Percentiles rank a stretch among this genome's conserved stretches.
Evolutionary conservation across 2,113 vertebrate species (phyloP).

Genomic region (Jaculus jaculus): DNA sequence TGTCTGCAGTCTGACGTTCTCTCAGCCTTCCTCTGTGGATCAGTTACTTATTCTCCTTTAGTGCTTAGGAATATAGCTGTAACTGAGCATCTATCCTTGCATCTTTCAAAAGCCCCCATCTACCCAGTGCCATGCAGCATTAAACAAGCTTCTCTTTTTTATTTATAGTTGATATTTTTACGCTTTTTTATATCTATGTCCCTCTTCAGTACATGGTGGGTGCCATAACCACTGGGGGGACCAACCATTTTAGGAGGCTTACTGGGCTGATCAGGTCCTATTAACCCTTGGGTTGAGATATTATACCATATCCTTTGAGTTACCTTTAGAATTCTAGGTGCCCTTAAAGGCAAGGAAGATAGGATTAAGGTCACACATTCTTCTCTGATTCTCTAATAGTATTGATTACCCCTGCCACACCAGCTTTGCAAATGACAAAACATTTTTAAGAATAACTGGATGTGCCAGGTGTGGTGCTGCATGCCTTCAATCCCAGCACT

Average conservation of each 20-base stretch:
- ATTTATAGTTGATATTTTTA: constrained; percentile 29
- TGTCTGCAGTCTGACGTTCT: background rate
- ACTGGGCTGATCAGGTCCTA: background rate
- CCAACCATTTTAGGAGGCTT: background rate
- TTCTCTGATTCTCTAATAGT: constrained; percentile 22
- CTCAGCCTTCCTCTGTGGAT: background rate
- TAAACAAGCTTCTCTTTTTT: constrained; percentile 11
- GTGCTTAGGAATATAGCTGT: constrained; percentile 28
- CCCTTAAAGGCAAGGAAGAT: background rate
- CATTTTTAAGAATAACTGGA: background rate
- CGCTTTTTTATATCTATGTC: background rate
- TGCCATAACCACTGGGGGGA: background rate
- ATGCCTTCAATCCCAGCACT: background rate
- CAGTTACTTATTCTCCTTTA: background rate
- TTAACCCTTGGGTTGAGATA: background rate
- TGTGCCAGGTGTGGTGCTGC: background rate
- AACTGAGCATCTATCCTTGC: background rate
- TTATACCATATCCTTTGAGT: constrained; percentile 23
- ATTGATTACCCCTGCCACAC: background rate
- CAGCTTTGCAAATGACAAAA: constrained; percentile 22
- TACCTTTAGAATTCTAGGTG: constrained; percentile 12
- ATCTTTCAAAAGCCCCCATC: background rate
- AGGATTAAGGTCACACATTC: constrained; percentile 21
- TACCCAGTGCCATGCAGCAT: background rate
- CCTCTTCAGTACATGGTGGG: background rate